phyloP scores from a whole-genome alignment of 2,797 vertebrate genomes.

The Malacoctenus gilli region DNA sequence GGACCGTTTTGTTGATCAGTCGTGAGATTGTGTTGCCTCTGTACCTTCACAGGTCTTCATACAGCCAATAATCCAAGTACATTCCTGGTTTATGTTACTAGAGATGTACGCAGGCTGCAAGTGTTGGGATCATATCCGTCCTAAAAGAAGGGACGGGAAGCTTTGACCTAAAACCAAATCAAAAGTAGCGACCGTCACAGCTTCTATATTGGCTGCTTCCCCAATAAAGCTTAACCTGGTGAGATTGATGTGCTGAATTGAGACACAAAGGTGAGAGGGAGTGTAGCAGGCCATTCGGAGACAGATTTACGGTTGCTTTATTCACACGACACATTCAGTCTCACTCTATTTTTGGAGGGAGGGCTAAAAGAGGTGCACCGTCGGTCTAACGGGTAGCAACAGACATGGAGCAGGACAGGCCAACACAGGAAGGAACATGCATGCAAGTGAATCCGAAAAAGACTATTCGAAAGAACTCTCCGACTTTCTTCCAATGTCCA shows the following conservation, averaged over 20 bases:
- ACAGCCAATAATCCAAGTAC: not conserved
- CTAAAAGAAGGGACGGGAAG: not conserved
- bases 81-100: not conserved
- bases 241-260: constrained; percentile 28
- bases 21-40: too few species aligned
- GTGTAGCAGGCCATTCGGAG: constrained; percentile 20
- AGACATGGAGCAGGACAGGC: not conserved
- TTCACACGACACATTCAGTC: constrained; percentile 8
- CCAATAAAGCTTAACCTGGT: constrained; percentile 54
- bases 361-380: constrained; percentile 1
- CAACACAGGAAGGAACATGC: not conserved
- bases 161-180: constrained; percentile 26
- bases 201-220: constrained; percentile 21
- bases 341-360: not conserved
- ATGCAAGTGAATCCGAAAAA: not conserved
- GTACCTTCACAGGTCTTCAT: too few species aligned
- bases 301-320: constrained; percentile 35
- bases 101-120: not conserved
- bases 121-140: too few species aligned
- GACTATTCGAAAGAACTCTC: not conserved
- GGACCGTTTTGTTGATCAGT: too few species aligned
- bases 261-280: constrained; percentile 24
- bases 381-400: constrained; percentile 4
- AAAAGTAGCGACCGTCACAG: constrained; percentile 28
- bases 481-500: not conserved